Base-by-base conservation (phyloP, 2,113 vertebrate genomes). In the Corydoras sp. region DNA sequence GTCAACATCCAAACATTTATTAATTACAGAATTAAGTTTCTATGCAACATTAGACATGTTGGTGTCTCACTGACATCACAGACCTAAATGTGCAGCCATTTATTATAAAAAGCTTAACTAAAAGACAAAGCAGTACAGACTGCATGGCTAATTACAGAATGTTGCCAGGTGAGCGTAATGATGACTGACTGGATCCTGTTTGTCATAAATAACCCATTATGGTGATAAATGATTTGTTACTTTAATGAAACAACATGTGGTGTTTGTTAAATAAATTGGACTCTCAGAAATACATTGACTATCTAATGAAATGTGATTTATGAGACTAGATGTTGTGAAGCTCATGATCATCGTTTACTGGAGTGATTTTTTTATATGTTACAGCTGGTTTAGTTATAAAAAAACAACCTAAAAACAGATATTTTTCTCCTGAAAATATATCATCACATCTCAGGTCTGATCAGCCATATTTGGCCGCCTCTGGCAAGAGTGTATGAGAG, bases 191-290 rank as follows among this genome's bases (percentile, higher is more conserved):
- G 35, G 35, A 24, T 7, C 55, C 35, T 48, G 32, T 0, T 10
- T n/a, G 55, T 48, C 55, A 68, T 49, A 68, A 68, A 68, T 68
- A 68, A 68, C 54, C 58, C 69, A 54, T 54, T 62, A 62, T 29
- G 51, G 32, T 14, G 35, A 68, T 62, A 35, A 62, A 62, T 30
- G 61, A 71, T 62, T 62, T 54, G 59, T 71, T 71, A 10, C 8
- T 54, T 62, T 62, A 62, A 32, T 62, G 48, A 43, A 9, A 8
- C 14, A 24, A 13, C 58, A 51, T 32, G 18, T 51, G 58, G 12
- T 11, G 29, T 70, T 70, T 53, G 14, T 62, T 70, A 11, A 70
- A 61, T n/a, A 35, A 32, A 35, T 62, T 54, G 18, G 61, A 53
- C 29, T 53, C 35, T 43, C 35, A 43, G 4, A 43, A 43, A 43